Conservation (phyloP, 1,140 invertebrate species). For the Caenorhabditis briggsae region DNA sequence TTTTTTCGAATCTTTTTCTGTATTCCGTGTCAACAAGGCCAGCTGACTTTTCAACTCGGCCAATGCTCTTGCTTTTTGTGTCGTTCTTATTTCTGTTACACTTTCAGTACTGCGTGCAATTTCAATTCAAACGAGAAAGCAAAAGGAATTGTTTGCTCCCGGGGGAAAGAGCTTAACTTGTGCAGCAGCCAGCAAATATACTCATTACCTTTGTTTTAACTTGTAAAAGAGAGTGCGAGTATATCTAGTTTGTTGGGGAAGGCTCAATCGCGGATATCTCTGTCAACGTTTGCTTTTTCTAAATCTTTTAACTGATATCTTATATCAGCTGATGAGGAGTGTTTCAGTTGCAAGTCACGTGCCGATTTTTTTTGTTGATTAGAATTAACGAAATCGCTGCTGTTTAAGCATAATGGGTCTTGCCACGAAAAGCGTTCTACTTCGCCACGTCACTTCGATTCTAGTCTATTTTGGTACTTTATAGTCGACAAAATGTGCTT, state of each 20-base stretch:
- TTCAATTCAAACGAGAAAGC: not conserved
- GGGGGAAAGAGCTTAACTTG: not conserved
- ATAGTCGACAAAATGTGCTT: too few relatives aligned
- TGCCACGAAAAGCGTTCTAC: too few relatives aligned
- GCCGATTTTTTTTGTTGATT: not conserved
- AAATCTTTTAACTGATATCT: not conserved
- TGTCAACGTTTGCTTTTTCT: not conserved
- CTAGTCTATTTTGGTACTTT: too few relatives aligned
- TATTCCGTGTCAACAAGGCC: conserved; percentile 36
- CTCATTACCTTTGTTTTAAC: conserved; percentile 9
- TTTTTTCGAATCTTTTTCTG: not conserved
- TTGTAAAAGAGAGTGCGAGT: conserved; percentile 18
- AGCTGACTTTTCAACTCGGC: conserved; percentile 38
- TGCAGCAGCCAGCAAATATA: not conserved
- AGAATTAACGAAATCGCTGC: too few relatives aligned
- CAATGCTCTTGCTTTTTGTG: conserved; percentile 2
- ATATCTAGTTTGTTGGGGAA: not conserved
- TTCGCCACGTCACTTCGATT: too few relatives aligned
- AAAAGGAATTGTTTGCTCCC: not conserved
- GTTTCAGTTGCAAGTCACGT: too few relatives aligned
- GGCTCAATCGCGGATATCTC: not conserved
- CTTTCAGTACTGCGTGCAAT: not conserved
- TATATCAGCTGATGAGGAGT: too few relatives aligned
- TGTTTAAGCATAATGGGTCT: too few relatives aligned
- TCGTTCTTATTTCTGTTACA: not conserved